These are phyloP conservation scores for Strigops habroptila DNA, from an alignment of 2,113 vertebrate genomes.

Conservation along the genomic window DNA sequence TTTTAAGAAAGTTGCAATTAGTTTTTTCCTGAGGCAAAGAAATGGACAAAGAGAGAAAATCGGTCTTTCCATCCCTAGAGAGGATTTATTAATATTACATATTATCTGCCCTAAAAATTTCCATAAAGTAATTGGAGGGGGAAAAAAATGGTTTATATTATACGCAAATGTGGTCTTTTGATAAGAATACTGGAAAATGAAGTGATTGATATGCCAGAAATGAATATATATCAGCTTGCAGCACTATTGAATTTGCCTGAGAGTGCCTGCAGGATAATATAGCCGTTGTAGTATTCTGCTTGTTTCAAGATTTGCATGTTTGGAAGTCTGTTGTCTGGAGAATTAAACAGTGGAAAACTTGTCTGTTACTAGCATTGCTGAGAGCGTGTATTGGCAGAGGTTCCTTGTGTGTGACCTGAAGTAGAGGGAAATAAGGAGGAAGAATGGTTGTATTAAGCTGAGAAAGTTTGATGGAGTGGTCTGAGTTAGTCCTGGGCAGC, in stretches of 20 bases:
- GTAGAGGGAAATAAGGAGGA: background rate
- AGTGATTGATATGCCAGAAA: background rate
- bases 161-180: background rate
- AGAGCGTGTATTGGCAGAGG: background rate
- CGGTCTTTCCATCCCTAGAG: background rate
- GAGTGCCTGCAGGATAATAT: background rate
- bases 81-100: conserved; percentile 6
- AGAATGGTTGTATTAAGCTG: background rate
- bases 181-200: background rate
- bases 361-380: background rate
- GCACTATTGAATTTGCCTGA: background rate
- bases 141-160: background rate
- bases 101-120: background rate
- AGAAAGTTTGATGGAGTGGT: background rate
- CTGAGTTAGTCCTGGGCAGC: background rate
- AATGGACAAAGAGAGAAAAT: background rate
- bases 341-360: background rate
- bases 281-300: background rate
- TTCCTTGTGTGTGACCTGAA: background rate
- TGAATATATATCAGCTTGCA: background rate
- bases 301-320: background rate
- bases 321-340: background rate
- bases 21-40: background rate
- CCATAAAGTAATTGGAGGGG: conserved; percentile 34
- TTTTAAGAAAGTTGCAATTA: background rate